phyloP scores from a whole-genome alignment of 1,140 invertebrate genomes.

The Theocolax elegans region DNA sequence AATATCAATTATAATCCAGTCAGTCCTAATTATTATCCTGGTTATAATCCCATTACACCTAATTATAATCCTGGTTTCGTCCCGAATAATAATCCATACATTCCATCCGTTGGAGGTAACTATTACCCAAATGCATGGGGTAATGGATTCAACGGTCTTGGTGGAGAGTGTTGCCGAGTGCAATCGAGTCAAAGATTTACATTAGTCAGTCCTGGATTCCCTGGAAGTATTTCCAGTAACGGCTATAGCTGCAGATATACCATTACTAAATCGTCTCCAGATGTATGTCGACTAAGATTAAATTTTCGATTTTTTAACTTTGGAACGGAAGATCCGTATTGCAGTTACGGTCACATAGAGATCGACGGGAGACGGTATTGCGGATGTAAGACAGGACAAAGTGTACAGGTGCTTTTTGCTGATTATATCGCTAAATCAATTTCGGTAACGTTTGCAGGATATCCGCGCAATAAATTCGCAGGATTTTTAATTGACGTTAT shows the following conservation, averaged over 20 bases:
- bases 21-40: neutral
- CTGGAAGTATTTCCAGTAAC: slow-evolving; percentile 45
- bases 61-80: neutral
- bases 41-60: neutral
- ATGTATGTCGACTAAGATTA: slow-evolving; percentile 67
- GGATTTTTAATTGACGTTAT: slow-evolving; percentile 70
- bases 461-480: slow-evolving; percentile 54
- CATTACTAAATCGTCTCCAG: slow-evolving; percentile 63
- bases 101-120: neutral
- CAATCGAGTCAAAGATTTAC: slow-evolving; percentile 66
- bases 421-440: slow-evolving; percentile 45
- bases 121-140: neutral
- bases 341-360: slow-evolving; percentile 67
- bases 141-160: neutral
- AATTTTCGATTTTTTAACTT: slow-evolving; percentile 70
- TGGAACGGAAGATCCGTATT: slow-evolving; percentile 60
- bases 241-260: slow-evolving; percentile 65
- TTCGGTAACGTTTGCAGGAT: slow-evolving; percentile 45
- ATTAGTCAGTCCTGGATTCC: slow-evolving; percentile 71
- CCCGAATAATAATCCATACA: neutral
- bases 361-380: slow-evolving; percentile 70
- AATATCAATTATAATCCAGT: neutral
- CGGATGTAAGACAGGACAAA: slow-evolving; percentile 68
- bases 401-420: slow-evolving; percentile 51
- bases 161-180: slow-evolving; percentile 59